These are phyloP conservation scores for Gadus macrocephalus DNA, from an alignment of 2,113 vertebrate species.

Conservation along the genomic window DNA sequence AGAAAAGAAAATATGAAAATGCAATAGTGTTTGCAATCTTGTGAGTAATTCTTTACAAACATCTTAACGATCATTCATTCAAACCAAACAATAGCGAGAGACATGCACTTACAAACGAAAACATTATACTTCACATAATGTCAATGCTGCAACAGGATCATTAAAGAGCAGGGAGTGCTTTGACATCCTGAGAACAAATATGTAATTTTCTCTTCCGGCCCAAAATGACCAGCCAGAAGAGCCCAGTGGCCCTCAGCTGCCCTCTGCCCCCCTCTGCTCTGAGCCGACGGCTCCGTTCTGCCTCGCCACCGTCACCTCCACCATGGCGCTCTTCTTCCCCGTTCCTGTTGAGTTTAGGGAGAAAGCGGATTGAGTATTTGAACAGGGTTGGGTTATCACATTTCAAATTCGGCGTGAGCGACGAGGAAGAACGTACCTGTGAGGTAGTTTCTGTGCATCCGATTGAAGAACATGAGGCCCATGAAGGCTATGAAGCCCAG, in stretches of 20 bases:
- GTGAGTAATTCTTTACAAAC: too few relatives aligned
- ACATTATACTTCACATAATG: too few relatives aligned
- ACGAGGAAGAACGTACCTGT: constrained; percentile 70
- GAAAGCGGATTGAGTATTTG: background rate
- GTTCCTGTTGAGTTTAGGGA: constrained; percentile 50
- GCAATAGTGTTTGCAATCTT: too few relatives aligned
- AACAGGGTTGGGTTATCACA: too few relatives aligned
- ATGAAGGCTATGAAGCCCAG: constrained; percentile 83
- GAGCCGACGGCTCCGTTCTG: constrained; percentile 32
- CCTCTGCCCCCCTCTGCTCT: constrained; percentile 33
- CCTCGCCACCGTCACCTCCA: constrained; percentile 52
- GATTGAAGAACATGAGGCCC: constrained; percentile 84
- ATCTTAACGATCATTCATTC: too few relatives aligned
- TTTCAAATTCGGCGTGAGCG: too few relatives aligned
- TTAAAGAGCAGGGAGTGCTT: too few relatives aligned
- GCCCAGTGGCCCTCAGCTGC: constrained; percentile 32
- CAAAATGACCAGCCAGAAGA: background rate
- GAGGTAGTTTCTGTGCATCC: constrained; percentile 79
- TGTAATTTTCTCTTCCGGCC: background rate
- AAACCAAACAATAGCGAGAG: too few relatives aligned
- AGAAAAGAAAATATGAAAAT: too few relatives aligned
- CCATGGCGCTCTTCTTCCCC: constrained; percentile 60
- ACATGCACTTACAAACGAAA: too few relatives aligned
- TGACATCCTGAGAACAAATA: too few relatives aligned
- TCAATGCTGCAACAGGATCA: too few relatives aligned